Evolutionary conservation across 2,888 invertebrate species (phyloP).

Genomic region (Rotaria socialis): DNA sequence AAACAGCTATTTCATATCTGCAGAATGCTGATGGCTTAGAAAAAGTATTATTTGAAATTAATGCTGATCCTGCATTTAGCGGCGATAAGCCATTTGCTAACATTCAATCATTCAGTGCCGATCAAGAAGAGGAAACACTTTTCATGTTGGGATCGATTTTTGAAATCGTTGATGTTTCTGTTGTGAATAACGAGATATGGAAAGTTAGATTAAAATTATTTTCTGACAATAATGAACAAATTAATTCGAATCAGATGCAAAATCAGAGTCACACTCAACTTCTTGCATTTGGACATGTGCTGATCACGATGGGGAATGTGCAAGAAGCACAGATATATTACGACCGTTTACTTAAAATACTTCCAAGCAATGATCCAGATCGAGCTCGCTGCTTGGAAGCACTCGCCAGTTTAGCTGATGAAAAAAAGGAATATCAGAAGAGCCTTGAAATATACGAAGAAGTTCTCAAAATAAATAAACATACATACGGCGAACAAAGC

Average conservation of each 20-base stretch:
- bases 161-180: background rate
- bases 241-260: background rate
- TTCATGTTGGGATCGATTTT: background rate
- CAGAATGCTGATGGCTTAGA: background rate
- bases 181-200: background rate
- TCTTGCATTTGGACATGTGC: background rate
- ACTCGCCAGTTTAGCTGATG: background rate
- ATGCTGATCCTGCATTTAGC: background rate
- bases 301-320: background rate
- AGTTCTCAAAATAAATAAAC: background rate
- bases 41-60: background rate
- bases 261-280: background rate
- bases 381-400: background rate
- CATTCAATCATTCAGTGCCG: background rate
- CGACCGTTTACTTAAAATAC: background rate
- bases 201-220: background rate
- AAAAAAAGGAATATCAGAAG: background rate
- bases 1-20: background rate
- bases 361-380: background rate
- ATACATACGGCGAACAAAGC: background rate
- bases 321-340: background rate
- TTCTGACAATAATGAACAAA: background rate
- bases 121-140: background rate
- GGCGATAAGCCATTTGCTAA: background rate
- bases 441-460: background rate